phyloP scores from a whole-genome alignment of 2,888 invertebrate species.

The Digitonthophagus gazella region DNA sequence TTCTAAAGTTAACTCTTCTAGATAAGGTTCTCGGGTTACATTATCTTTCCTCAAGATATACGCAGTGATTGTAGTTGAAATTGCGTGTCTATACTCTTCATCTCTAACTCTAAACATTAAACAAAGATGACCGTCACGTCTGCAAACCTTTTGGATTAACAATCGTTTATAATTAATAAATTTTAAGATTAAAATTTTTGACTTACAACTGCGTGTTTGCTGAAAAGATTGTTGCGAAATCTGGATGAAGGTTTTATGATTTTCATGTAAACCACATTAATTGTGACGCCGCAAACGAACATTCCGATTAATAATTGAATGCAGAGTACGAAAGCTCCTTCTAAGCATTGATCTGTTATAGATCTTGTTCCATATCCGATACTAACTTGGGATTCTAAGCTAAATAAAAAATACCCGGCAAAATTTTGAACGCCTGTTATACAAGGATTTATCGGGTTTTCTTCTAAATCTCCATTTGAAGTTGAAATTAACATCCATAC shows the following conservation, averaged over 20 bases:
- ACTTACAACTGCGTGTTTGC: constrained; percentile 67
- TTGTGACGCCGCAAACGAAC: constrained; percentile 46
- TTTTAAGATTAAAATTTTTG: background rate
- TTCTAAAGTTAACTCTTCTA: constrained; percentile 66
- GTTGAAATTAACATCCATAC: constrained; percentile 77
- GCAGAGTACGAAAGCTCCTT: constrained; percentile 78
- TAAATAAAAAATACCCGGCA: constrained; percentile 73
- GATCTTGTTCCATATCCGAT: constrained; percentile 82
- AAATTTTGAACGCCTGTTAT: constrained; percentile 62
- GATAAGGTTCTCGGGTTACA: constrained; percentile 70
- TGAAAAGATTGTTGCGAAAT: constrained; percentile 59
- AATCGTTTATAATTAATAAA: background rate
- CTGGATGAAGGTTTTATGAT: constrained; percentile 57
- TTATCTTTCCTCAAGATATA: constrained; percentile 68
- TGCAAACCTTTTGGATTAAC: constrained; percentile 71
- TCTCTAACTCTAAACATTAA: constrained; percentile 82
- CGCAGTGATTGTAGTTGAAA: constrained; percentile 75
- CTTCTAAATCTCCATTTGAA: constrained; percentile 71
- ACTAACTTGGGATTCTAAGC: constrained; percentile 78
- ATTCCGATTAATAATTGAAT: constrained; percentile 72
- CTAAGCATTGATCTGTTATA: constrained; percentile 81
- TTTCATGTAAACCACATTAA: constrained; percentile 62
- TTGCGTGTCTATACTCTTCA: constrained; percentile 68
- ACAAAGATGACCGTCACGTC: constrained; percentile 74
- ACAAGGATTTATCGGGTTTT: constrained; percentile 55